phyloP scores from a whole-genome alignment of 1,140 invertebrate species.

The Zeugodacus cucurbitae region DNA sequence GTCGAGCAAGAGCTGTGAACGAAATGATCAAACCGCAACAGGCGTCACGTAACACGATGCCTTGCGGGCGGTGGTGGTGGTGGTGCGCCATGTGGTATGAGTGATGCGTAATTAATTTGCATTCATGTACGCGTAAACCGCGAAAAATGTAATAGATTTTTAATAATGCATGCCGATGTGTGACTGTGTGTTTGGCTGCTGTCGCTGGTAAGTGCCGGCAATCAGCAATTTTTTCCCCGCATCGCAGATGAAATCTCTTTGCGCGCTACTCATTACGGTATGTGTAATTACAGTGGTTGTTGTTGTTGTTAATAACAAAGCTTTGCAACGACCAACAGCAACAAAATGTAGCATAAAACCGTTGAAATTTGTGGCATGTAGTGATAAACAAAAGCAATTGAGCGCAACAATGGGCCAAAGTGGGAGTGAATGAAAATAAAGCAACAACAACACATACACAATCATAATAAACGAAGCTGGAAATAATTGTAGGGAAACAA shows the following conservation, averaged over 20 bases:
- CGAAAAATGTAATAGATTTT: constrained; percentile 2
- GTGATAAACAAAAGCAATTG: constrained; percentile 12
- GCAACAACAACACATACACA: not conserved
- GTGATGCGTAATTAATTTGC: constrained; percentile 31
- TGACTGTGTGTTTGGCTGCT: not conserved
- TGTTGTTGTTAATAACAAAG: not conserved
- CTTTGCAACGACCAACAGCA: not conserved
- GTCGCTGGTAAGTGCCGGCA: not conserved
- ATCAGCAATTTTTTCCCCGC: not conserved
- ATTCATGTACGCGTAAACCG: not conserved
- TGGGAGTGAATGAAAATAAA: too few relatives aligned
- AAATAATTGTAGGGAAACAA: not conserved
- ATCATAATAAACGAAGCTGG: not conserved
- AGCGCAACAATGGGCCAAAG: not conserved
- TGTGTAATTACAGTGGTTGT: not conserved
- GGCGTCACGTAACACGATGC: not conserved
- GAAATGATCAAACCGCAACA: not conserved
- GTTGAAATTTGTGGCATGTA: not conserved
- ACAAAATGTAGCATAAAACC: not conserved
- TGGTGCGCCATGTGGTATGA: not conserved
- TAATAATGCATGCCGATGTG: not conserved
- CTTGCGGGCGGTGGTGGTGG: not conserved
- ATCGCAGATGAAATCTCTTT: not conserved
- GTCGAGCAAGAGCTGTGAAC: not conserved
- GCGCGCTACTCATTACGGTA: not conserved